These are phyloP conservation scores for Eupeodes luniger DNA, from an alignment of 2,888 invertebrate species.

Conservation along the genomic window DNA sequence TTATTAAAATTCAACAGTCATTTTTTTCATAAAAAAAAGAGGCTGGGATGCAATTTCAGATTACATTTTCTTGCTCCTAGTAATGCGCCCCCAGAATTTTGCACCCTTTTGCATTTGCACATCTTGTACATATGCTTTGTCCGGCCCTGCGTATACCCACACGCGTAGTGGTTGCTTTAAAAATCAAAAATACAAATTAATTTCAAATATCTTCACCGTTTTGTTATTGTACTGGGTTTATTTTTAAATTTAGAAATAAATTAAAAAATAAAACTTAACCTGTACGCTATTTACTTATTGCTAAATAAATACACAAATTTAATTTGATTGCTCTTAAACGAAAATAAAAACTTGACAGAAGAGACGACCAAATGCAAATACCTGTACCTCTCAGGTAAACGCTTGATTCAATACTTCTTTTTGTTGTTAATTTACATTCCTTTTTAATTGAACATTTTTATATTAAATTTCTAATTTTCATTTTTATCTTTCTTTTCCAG, in stretches of 20 bases:
- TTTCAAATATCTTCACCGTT: background rate
- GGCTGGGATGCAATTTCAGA: too few species aligned
- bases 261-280: too few species aligned
- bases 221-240: conserved; percentile 5
- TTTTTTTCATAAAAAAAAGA: too few species aligned
- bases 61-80: too few species aligned
- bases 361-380: background rate
- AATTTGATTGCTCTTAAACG: background rate
- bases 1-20: too few species aligned
- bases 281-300: background rate
- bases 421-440: background rate
- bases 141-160: too few species aligned
- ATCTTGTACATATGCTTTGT: too few species aligned
- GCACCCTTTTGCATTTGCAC: too few species aligned
- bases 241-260: background rate
- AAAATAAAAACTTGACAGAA: background rate
- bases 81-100: too few species aligned
- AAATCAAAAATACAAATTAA: background rate
- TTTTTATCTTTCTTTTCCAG: background rate
- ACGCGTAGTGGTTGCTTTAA: background rate
- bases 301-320: background rate
- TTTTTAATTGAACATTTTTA: conserved; percentile 13
- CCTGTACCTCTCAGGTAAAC: background rate
- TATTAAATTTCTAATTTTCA: background rate
- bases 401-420: background rate